Evolutionary conservation across 2,797 vertebrate genomes (phyloP).

Genomic region (Manis javanica): DNA sequence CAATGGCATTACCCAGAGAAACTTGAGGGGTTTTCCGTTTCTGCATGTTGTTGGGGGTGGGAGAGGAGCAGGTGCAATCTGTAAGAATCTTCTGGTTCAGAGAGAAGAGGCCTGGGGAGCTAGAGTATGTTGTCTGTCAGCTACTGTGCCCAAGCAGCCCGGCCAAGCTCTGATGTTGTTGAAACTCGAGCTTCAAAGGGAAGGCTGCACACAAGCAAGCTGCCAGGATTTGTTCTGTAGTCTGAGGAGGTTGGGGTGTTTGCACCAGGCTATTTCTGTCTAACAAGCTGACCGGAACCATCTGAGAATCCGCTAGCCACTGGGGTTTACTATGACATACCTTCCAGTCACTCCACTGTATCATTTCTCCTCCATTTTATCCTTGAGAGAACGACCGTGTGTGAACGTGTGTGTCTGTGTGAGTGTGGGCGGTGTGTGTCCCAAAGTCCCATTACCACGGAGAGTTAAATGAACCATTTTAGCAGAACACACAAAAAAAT

Average conservation of each 20-base stretch:
- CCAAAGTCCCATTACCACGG: conserved; percentile 72
- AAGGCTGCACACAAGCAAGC: conserved; percentile 46
- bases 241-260: conserved; percentile 63
- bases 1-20: neutral
- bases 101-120: neutral
- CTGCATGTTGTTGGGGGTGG: neutral
- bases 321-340: neutral
- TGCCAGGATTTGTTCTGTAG: conserved; percentile 36
- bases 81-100: neutral
- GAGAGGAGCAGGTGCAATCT: neutral
- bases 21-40: neutral
- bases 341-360: conserved; percentile 48
- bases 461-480: conserved; percentile 65
- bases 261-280: conserved; percentile 67
- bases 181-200: conserved; percentile 57
- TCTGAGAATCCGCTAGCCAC: conserved; percentile 67
- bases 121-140: neutral
- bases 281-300: conserved; percentile 71
- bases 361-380: conserved; percentile 61
- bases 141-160: neutral
- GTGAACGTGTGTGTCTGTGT: neutral
- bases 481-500: conserved; percentile 60
- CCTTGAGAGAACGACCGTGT: conserved; percentile 24
- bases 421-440: conserved; percentile 16
- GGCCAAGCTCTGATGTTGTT: conserved; percentile 60